phyloP scores from a whole-genome alignment of 2,888 invertebrate species.

The Hypercompe scribonia region DNA sequence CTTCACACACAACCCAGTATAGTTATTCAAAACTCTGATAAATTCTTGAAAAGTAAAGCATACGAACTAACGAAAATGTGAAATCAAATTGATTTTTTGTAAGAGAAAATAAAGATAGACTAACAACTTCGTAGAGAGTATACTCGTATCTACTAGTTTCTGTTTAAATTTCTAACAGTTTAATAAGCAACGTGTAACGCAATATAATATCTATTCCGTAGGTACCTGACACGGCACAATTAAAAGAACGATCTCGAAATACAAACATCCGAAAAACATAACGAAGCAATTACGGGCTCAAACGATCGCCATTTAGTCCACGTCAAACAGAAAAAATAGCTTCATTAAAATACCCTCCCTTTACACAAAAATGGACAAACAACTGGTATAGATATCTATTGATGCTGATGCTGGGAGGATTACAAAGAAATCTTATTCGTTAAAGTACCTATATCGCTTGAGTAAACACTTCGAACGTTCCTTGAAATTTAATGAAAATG shows the following conservation, averaged over 20 bases:
- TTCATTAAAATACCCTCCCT: constrained; percentile 60
- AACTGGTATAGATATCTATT: constrained; percentile 27
- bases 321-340: constrained; percentile 60
- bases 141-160: background rate
- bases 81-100: background rate
- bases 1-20: too few relatives aligned
- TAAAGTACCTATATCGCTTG: constrained; percentile 1
- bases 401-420: constrained; percentile 23
- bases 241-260: constrained; percentile 50
- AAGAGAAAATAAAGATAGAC: background rate
- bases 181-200: background rate
- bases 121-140: background rate
- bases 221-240: constrained; percentile 13
- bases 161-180: background rate
- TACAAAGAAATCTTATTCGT: constrained; percentile 10
- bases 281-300: constrained; percentile 72
- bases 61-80: background rate
- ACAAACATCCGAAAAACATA: constrained; percentile 67
- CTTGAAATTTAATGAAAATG: background rate
- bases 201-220: constrained; percentile 21
- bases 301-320: constrained; percentile 57
- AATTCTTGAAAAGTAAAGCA: background rate
- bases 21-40: too few relatives aligned
- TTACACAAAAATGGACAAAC: constrained; percentile 49
- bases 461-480: constrained; percentile 11